These are phyloP conservation scores for Platycnemis pennipes DNA, from an alignment of 2,888 invertebrate species.

Conservation along the genomic window DNA sequence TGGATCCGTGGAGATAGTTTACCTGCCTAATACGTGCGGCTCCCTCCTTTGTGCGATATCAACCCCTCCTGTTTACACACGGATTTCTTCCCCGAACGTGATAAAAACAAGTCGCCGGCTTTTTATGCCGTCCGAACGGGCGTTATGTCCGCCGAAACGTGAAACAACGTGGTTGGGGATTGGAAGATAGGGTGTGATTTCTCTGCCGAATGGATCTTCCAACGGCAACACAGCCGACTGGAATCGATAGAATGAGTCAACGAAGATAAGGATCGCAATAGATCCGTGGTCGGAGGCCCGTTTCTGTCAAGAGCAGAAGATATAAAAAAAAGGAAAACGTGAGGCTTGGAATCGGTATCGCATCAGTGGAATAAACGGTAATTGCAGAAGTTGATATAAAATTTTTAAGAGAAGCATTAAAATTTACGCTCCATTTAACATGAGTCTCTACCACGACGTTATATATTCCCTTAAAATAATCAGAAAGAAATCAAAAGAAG, in stretches of 20 bases:
- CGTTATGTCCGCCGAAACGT: neutral
- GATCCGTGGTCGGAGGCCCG: neutral
- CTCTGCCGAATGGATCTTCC: neutral
- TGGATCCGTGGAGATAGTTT: neutral
- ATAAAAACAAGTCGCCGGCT: constrained; percentile 16
- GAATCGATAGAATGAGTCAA: neutral
- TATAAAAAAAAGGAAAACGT: neutral
- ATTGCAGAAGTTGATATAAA: neutral
- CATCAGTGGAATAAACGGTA: neutral
- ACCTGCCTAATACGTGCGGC: neutral
- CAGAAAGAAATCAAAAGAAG: too few relatives aligned
- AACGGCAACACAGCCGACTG: neutral
- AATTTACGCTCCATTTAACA: neutral
- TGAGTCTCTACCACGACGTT: too few relatives aligned
- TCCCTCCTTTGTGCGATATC: constrained; percentile 36
- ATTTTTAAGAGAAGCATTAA: neutral
- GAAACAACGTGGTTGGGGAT: neutral
- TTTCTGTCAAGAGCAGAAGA: neutral
- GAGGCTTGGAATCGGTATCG: neutral
- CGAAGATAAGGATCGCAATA: neutral
- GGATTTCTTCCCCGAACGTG: constrained; percentile 27
- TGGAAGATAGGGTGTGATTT: constrained; percentile 8
- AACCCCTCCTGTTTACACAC: neutral
- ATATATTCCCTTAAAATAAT: too few relatives aligned
- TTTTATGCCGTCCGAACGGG: neutral